Percentiles rank a stretch among this genome's conserved stretches.
These are phyloP conservation scores for Drosophila rellima DNA, from an alignment of 2,888 invertebrate species.

Conservation along the genomic window DNA sequence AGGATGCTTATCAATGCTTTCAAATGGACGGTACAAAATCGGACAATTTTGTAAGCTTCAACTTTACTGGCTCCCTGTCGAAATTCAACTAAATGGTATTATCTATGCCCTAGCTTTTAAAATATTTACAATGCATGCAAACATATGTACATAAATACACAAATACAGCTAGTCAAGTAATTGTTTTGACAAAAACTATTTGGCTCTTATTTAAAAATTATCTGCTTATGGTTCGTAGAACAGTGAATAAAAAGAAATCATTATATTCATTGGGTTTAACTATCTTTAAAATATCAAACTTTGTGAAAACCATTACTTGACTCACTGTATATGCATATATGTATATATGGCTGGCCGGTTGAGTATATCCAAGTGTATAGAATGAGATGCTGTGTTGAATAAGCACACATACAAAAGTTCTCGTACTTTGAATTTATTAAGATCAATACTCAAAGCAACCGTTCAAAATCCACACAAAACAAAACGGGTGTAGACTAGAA, in stretches of 20 bases:
- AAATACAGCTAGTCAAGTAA: conserved; percentile 16
- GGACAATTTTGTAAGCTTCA: conserved; percentile 15
- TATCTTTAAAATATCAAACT: no score
- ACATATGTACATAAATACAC: conserved; percentile 20
- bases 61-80: conserved; percentile 49
- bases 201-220: no score
- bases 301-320: neutral
- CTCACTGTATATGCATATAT: conserved; percentile 39
- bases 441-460: conserved; percentile 38
- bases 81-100: conserved; percentile 62
- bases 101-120: conserved; percentile 52
- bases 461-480: conserved; percentile 21
- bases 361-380: conserved; percentile 25
- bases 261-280: neutral
- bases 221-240: no score
- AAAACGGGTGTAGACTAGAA: neutral
- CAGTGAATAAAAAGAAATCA: neutral
- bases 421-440: conserved; percentile 73
- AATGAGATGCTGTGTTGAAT: conserved; percentile 55
- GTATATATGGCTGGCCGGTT: conserved; percentile 27
- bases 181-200: no score
- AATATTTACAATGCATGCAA: conserved; percentile 56
- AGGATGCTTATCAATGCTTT: neutral
- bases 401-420: conserved; percentile 35
- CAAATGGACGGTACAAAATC: neutral